Evolutionary conservation across 2,797 vertebrate species (phyloP), one percentile per base, ranked within the genome.

Genomic region (Lagorchestes hirsutus): DNA sequence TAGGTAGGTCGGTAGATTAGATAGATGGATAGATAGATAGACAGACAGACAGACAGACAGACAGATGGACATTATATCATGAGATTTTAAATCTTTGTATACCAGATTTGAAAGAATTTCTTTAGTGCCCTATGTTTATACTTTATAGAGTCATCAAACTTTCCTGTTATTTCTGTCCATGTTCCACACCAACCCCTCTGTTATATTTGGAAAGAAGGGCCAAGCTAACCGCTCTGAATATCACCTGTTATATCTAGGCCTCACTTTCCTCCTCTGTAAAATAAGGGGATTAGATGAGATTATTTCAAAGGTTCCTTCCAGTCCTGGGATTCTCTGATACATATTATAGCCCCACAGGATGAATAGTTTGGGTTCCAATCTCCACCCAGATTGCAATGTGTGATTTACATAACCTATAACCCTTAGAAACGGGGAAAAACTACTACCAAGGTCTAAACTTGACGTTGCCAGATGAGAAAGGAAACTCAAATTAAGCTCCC

Each of bases 31-130:
- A 31, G 58, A 59, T 0, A 59, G 27, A 58, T 0, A 58, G 24
- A 58, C 0, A 59, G 3, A 59, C 0, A 59, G 2, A 59, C 0
- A 62, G 31, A 31, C 0, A n/a, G 4, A n/a, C 31, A n/a, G 31
- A 62, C 12, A 31, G 9, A 31, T 4, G 4, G 14, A 62, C 59
- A 18, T n/a, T 40, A 74, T 40, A 2, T n/a, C 24, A 87, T 27
- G 74, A 87, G 74, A 27, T 27, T 87, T 12, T 87, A 87, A 87
- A 82, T 40, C 67, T 40, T 82, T 82, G n/a, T 82, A 82, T 5
- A 82, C 9, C 3, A 46, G 6, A 10, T 46, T 87, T 87, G 40
- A 24, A 27, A 50, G 40, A 50, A 27, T 50, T 27, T 87, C 74
- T 28, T 87, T 87, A 24, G 40, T 27, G 24, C 24, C 67, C 5